Base-by-base conservation (phyloP, 2,113 vertebrate genomes). In the Accipiter virgatus region DNA sequence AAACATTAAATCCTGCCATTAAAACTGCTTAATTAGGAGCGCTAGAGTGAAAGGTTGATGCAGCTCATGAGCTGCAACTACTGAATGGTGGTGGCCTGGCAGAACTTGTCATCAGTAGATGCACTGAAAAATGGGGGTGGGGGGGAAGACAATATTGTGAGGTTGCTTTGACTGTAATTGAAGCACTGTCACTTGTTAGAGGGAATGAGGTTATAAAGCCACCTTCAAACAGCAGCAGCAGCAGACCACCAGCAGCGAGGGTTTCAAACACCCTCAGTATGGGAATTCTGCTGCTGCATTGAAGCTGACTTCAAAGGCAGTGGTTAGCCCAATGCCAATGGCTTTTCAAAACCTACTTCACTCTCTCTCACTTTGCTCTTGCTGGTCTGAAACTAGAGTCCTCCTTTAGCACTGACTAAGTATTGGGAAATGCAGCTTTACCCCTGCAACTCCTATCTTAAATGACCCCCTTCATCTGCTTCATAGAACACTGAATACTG, bases 1-100 rank as follows among this genome's bases (percentile, higher is more conserved):
- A 95, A 96, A 95, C 88, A 96, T 93, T 94, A 96, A 89, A 86
- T 84, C 32, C 94, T 92, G 79, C 72, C 77, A 95, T 94, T 75
- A 81, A 87, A 96, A 83, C 34, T 56, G 79, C 86, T 91, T 96
- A 94, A 97, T 95, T 91, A 90, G 74, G 78, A 94, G 79, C 3
- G 7, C 32, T 66, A 88, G 78, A 93, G 86, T 17, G 6, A 95
- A 90, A 95, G 92, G 91, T 74, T 95, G 93, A 79, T 81, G 77
- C 40, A 82, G 91, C 73, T 95, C 77, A 82, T 52, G 68, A 79
- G 59, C 90, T 90, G 42, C 4, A 9, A 63, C 65, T 88, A 40
- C 81, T 53, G 93, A 95, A 86, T 34, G 20, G 45, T 17, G 73
- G 34, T 82, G 66, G 80, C 61, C 53, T 65, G 47, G 63, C 56